A percentile compares a stretch with the other conserved stretches of the same genome.
Evolutionary conservation across 2,888 invertebrate genomes (phyloP).

Genomic region (Lacanobia oleracea): DNA sequence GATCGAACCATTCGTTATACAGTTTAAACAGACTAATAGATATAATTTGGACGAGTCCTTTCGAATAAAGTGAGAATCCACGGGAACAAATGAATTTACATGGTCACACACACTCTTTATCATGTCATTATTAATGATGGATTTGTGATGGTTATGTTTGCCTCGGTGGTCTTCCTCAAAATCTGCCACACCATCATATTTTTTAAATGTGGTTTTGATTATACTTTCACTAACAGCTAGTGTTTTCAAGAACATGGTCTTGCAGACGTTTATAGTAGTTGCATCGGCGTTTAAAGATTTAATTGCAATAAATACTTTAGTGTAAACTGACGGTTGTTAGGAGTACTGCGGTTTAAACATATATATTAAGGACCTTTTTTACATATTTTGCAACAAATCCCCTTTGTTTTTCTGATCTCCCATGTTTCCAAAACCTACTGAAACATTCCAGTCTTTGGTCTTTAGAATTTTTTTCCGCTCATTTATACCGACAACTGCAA

Average conservation of each 20-base stretch:
- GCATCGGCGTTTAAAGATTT: constrained; percentile 1
- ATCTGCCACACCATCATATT: constrained; percentile 20
- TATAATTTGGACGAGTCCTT: neutral
- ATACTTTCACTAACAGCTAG: constrained; percentile 20
- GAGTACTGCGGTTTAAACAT: too few species aligned
- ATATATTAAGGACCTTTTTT: too few species aligned
- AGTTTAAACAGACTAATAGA: constrained; percentile 1
- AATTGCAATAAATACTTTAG: neutral
- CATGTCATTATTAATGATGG: constrained; percentile 10
- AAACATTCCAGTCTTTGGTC: too few species aligned
- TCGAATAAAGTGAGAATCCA: constrained; percentile 5
- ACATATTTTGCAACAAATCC: too few species aligned
- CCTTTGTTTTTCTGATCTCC: too few species aligned
- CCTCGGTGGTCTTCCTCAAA: constrained; percentile 12
- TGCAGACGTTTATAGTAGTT: constrained; percentile 12
- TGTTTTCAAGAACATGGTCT: constrained; percentile 19
- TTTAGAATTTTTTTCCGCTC: too few species aligned
- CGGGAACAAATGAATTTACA: constrained; percentile 8
- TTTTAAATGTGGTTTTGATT: constrained; percentile 10
- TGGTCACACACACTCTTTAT: constrained; percentile 9
- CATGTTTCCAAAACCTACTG: too few species aligned
- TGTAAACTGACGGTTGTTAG: too few species aligned
- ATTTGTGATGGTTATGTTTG: constrained; percentile 17
- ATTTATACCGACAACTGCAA: too few species aligned
- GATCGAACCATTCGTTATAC: constrained; percentile 9